Evolutionary conservation across 2,113 vertebrate species (phyloP).

Genomic region (Genyomyrus donnyi): DNA sequence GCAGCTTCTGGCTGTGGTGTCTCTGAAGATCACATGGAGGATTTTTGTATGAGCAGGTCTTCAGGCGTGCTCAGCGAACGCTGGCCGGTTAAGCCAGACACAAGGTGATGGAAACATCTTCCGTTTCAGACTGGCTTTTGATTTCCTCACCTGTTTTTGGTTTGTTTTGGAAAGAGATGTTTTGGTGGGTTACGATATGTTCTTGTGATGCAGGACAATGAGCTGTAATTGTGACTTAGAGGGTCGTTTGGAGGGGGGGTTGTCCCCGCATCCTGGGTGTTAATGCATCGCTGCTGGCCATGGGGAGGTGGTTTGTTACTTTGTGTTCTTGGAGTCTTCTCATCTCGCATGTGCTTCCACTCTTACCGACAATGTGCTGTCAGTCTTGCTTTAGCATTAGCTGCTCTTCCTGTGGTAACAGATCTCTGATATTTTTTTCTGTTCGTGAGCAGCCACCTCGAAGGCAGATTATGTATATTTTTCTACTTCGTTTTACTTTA

Average conservation of each 20-base stretch:
- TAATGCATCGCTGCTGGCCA: not conserved
- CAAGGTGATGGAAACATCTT: not conserved
- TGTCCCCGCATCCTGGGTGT: not conserved
- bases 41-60: not conserved
- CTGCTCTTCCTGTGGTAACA: not conserved
- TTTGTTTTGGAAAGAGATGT: not conserved
- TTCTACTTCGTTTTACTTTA: not conserved
- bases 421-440: not conserved
- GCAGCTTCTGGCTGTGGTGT: not conserved
- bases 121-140: not conserved
- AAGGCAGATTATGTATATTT: not conserved
- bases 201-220: not conserved
- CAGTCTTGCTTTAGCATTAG: not conserved
- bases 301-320: not conserved
- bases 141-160: not conserved
- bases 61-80: not conserved
- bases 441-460: not conserved
- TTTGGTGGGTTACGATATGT: not conserved
- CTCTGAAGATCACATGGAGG: not conserved
- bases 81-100: not conserved
- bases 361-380: not conserved
- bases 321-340: not conserved
- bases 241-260: not conserved
- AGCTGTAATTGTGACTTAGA: not conserved
- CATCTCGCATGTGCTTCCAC: not conserved